phyloP scores from a whole-genome alignment of 2,888 invertebrate species.

The Ceramica pisi region DNA sequence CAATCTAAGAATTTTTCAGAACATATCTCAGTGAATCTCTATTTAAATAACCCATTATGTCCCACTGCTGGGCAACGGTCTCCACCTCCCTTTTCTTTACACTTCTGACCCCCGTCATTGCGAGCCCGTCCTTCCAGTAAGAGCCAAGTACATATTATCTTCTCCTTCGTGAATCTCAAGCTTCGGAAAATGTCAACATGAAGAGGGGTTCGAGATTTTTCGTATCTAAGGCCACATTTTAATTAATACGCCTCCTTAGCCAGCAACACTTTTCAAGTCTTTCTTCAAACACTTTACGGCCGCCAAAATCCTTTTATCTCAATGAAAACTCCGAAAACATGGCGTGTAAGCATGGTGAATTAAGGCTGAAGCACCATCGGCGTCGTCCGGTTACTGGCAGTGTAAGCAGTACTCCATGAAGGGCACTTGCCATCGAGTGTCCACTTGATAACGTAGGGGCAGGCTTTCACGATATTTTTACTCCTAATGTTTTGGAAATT shows the following conservation, averaged over 20 bases:
- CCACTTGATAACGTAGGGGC: conserved; percentile 35
- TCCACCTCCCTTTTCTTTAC: no score
- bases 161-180: not conserved
- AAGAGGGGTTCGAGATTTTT: not conserved
- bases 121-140: no score
- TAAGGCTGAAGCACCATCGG: conserved; percentile 51
- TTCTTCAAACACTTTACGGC: not conserved
- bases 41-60: no score
- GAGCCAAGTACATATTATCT: no score
- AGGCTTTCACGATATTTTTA: conserved; percentile 37
- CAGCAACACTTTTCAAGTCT: not conserved
- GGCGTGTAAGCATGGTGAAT: conserved; percentile 40
- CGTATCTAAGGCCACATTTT: not conserved
- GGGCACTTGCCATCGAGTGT: conserved; percentile 41
- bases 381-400: conserved; percentile 43
- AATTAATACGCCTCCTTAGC: not conserved
- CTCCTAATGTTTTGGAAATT: conserved; percentile 28
- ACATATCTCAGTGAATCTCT: not conserved
- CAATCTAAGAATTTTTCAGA: not conserved
- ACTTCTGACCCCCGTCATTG: no score
- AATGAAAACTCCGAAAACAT: conserved; percentile 43
- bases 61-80: no score
- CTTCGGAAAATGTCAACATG: not conserved
- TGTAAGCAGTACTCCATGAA: conserved; percentile 53
- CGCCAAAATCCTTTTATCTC: conserved; percentile 20